Base-by-base conservation (phyloP, 2,113 vertebrate genomes). In the Oreotragus oreotragus region DNA sequence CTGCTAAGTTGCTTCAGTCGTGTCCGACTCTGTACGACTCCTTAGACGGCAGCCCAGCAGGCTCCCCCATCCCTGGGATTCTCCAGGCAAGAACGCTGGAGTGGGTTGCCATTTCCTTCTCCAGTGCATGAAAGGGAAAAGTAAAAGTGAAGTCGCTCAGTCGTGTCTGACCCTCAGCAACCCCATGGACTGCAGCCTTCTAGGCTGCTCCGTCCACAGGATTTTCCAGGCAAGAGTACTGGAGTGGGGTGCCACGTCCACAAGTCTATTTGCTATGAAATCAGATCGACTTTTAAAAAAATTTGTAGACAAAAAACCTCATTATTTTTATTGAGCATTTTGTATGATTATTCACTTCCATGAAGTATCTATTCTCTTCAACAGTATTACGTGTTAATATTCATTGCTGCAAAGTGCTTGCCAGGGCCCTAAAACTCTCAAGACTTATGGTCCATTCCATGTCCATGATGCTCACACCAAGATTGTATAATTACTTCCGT, bases 401-500 rank as follows among this genome's bases (percentile, higher is more conserved):
- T 66, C 64, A 84, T 45, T 88, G 45, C 10, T n/a, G 36, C 23
- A n/a, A 51, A 80, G 55, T 30, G 30, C 23, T 94, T 33, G 1
- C 23, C 30, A 60, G 30, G 4, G 15, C 5, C 25, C n/a, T 76
- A 28, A 23, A 8, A 55, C n/a, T 60, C 14, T 84, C 36, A 43
- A 93, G 53, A 76, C 12, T 70, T 43, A 36, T 11, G 79, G 79
- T 79, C 43, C 23, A 73, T 53, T 23, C 7, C 23, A 33, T 7
- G 15, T 25, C 1, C 10, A 7, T 45, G 36, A 80, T 6, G 19
- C 25, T 27, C 10, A 85, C 70, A n/a, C 16, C 49, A 57, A 7
- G 33, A 43, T 0, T 39, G 7, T n/a, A 12, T 6, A 28, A 14
- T 43, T 76, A 33, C 23, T 5, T 64, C 43, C 0, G 4, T 58